Evolutionary conservation across 2,888 invertebrate species (phyloP).

Genomic region (Nowickia ferox): DNA sequence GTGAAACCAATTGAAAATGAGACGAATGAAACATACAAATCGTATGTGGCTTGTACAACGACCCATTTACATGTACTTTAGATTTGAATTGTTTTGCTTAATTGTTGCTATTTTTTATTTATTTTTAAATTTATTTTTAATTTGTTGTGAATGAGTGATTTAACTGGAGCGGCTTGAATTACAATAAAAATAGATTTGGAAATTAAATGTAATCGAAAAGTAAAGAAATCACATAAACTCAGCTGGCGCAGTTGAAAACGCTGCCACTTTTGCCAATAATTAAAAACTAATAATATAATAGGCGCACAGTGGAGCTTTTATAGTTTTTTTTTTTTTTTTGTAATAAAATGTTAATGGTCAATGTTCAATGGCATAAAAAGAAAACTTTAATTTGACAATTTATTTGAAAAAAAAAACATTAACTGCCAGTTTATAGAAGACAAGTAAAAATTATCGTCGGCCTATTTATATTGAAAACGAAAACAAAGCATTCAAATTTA

Average conservation of each 20-base stretch:
- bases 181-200: constrained; percentile 60
- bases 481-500: no score
- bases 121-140: not conserved
- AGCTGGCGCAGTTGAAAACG: constrained; percentile 4
- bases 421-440: no score
- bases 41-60: constrained; percentile 16
- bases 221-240: not conserved
- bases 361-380: no score
- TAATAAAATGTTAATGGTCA: no score
- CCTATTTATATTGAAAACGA: no score
- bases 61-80: constrained; percentile 47
- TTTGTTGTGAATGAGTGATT: constrained; percentile 36
- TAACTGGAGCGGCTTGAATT: constrained; percentile 64
- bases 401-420: no score
- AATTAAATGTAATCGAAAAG: constrained; percentile 24
- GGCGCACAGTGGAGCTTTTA: not conserved
- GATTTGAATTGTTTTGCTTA: constrained; percentile 15
- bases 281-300: not conserved
- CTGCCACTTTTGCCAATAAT: not conserved
- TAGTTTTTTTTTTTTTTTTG: not conserved
- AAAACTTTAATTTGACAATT: no score
- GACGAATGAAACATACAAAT: constrained; percentile 29
- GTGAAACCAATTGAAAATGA: constrained; percentile 35
- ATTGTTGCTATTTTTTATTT: constrained; percentile 1
- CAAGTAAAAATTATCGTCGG: no score